Evolutionary conservation across 2,113 vertebrate species (phyloP), one percentile per base, ranked within the genome.

Genomic region (Sinosuthora webbiana): DNA sequence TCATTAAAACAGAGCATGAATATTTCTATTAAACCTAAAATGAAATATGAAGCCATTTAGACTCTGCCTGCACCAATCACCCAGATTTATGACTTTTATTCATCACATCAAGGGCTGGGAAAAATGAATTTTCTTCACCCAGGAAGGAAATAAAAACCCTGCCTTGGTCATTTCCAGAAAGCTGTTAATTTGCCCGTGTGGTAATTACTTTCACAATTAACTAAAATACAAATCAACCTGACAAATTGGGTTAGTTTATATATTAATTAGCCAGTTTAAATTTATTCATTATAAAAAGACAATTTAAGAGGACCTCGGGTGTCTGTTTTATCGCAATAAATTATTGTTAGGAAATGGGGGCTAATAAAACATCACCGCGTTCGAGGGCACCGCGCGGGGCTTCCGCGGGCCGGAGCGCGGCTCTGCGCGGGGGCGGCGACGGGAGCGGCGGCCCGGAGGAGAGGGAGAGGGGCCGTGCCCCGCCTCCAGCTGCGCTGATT

Each of bases 41-140:
- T 99, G 99, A 99, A 99, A 99, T 99, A 99, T 99, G 99, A 99
- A 99, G 98, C 99, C 99, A 99, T 99, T 99, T 99, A 98, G 98
- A 98, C 99, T 99, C 98, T 99, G 99, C 99, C 99, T 98, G 99
- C 98, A 98, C 98, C 98, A 98, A 99, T 99, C 99, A 99, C 97
- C 87, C 94, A 98, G 99, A 99, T 99, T 99, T 99, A 99, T 99
- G 95, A 97, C 98, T 98, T 98, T 98, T 99, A 98, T 99, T 99
- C 99, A 99, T 99, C 99, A 99, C 99, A 99, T 99, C 98, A 98
- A 98, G 98, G 98, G 98, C 98, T 98, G 98, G 98, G 98, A 98
- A 98, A 98, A 99, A 99, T 99, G 98, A 99, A 99, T 99, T 99
- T 99, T 98, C 97, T 99, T 98, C 98, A 98, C 98, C 98, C 98